Evolutionary conservation across 2,888 invertebrate species (phyloP), one percentile per base, ranked within the genome.

Genomic region (Portevinia maculata): DNA sequence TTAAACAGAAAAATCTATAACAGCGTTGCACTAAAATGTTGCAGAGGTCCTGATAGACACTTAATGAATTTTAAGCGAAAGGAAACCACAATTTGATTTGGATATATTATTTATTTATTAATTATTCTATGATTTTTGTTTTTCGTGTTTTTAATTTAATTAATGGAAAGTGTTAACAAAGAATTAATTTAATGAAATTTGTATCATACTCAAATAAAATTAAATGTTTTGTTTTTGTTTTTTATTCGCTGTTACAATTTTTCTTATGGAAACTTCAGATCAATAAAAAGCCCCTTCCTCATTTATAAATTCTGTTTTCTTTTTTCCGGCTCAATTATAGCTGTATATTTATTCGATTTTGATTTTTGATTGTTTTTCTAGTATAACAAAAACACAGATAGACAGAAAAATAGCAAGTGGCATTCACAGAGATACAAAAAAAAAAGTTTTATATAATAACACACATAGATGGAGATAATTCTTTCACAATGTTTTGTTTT

Each of bases 71-170:
- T 6, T 37, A 37, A 37, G 1, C 0, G 30, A 32, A 17, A 50
- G 9, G 4, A 50, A 48, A 24, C 32, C 21, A n/a, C 4, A 34
- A n/a, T 15, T 19, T 11, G 9, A 30, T 65, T 70, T 81, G 75
- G 50, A 57, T 81, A 81, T 75, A 81, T 64, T 57, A 75, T 81
- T 81, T 30, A 75, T 81, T 81, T 75, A 81, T 81, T 79, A 74
- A 79, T 79, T 81, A 64, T 75, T 64, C 79, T 79, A 79, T 69
- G 60, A 74, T 57, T 37, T 39, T 55, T 17, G 4, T 55, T 67
- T 57, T 69, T 32, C 8, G 8, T 9, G 32, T 24, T 57, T 53
- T 57, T 64, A 53, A 55, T 67, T 67, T 53, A 39, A 48, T 74
- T 60, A 46, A 70, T 76, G 48, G 13, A 65, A 76, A 64, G 65